phyloP scores from a whole-genome alignment of 2,113 vertebrate genomes.

The Pelodiscus sinensis region DNA sequence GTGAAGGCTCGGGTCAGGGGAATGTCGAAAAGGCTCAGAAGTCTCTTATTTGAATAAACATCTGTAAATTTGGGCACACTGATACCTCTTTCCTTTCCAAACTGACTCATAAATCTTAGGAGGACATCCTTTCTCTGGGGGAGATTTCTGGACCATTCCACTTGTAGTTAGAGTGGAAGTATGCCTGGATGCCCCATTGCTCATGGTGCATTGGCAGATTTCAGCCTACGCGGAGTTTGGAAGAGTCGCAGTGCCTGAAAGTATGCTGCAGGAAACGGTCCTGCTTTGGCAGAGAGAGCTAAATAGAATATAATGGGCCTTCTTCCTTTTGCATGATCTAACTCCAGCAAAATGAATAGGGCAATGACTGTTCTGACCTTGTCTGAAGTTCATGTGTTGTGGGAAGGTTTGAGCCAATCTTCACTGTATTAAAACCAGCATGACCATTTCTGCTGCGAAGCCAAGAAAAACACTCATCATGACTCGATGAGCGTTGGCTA shows the following conservation, averaged over 20 bases:
- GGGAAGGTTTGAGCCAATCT: neutral
- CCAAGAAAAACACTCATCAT: neutral
- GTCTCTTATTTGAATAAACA: fast-evolving
- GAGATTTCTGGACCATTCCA: fast-evolving
- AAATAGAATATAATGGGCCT: neutral
- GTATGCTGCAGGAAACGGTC: fast-evolving
- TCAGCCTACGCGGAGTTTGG: neutral
- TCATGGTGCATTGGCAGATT: neutral
- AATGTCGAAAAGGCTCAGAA: fast-evolving
- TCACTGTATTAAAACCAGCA: neutral
- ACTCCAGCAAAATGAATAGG: neutral
- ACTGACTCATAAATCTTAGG: no score
- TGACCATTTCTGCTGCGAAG: neutral
- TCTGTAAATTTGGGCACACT: neutral
- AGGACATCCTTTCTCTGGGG: fast-evolving
- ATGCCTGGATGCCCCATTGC: fast-evolving
- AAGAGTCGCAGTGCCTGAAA: neutral
- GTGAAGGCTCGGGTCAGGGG: fast-evolving
- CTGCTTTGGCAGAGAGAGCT: neutral
- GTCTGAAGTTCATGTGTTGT: neutral
- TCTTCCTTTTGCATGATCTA: neutral
- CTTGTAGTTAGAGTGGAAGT: neutral
- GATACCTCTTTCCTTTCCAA: fast-evolving
- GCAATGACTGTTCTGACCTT: constrained; percentile 3
- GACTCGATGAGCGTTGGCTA: neutral